phyloP scores from a whole-genome alignment of 2,797 vertebrate genomes.

The Emydoidea blandingii region DNA sequence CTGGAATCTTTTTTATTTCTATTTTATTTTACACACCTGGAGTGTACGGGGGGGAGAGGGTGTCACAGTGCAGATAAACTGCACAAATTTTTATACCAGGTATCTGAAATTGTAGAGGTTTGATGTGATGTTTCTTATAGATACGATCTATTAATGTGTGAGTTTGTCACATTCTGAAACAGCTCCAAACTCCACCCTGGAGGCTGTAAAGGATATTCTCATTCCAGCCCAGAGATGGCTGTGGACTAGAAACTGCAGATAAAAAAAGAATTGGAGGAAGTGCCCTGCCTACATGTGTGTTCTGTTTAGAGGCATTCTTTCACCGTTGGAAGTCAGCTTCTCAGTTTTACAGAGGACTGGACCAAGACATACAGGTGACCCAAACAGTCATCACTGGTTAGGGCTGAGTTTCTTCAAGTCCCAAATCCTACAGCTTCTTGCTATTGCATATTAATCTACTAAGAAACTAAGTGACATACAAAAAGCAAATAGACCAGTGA shows the following conservation, averaged over 20 bases:
- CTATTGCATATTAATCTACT: background rate
- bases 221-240: background rate
- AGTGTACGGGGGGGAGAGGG: background rate
- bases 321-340: background rate
- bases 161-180: background rate
- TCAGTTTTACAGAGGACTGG: background rate
- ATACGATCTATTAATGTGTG: background rate
- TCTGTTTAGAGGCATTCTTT: background rate
- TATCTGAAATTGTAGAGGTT: background rate
- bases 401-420: background rate
- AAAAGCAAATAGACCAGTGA: background rate
- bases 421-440: background rate
- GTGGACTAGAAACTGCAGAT: background rate
- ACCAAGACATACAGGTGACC: background rate
- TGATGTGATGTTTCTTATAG: background rate
- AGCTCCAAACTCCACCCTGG: background rate
- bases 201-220: background rate
- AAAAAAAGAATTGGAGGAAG: conserved; percentile 35
- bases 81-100: background rate
- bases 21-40: background rate
- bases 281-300: background rate
- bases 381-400: background rate
- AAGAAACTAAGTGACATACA: background rate
- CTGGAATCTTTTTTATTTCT: background rate
- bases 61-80: background rate